Evolutionary conservation across 92 coral and sea anemone species (phyloP).

Genomic region (Umimayanthus chanpuru): DNA sequence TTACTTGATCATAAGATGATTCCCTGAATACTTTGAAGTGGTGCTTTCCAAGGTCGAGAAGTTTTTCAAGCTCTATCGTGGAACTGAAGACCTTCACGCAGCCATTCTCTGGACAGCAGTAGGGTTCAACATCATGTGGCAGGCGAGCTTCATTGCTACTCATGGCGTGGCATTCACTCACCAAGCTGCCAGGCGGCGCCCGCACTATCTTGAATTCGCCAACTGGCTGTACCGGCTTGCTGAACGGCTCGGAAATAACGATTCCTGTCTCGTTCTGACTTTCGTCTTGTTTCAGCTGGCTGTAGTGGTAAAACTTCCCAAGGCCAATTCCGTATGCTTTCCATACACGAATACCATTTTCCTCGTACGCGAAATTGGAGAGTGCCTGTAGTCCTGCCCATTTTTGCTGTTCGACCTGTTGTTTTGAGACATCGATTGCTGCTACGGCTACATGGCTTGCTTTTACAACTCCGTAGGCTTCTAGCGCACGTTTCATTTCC

Average conservation of each 20-base stretch:
- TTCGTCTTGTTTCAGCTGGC: constrained; percentile 6
- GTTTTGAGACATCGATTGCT: background rate
- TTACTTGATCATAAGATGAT: no score
- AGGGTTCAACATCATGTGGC: background rate
- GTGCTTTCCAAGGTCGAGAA: background rate
- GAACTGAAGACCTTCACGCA: constrained; percentile 31
- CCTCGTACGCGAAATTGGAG: background rate
- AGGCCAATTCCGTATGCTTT: constrained; percentile 48
- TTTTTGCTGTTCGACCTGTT: background rate
- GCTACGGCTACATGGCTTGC: background rate
- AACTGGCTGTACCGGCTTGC: constrained; percentile 21
- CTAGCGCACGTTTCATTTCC: constrained; percentile 32
- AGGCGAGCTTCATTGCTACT: background rate
- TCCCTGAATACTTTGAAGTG: no score
- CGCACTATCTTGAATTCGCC: background rate
- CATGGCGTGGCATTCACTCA: background rate
- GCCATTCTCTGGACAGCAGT: constrained; percentile 16
- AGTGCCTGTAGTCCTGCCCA: background rate
- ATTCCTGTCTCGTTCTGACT: constrained; percentile 16
- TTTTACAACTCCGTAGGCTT: constrained; percentile 16
- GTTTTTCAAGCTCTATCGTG: background rate
- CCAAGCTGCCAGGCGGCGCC: no score
- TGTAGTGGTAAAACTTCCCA: constrained; percentile 33
- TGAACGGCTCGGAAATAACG: constrained; percentile 14
- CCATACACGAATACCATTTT: constrained; percentile 38